Evolutionary conservation across 1,140 invertebrate genomes (phyloP).

Genomic region (Ladona fulva): DNA sequence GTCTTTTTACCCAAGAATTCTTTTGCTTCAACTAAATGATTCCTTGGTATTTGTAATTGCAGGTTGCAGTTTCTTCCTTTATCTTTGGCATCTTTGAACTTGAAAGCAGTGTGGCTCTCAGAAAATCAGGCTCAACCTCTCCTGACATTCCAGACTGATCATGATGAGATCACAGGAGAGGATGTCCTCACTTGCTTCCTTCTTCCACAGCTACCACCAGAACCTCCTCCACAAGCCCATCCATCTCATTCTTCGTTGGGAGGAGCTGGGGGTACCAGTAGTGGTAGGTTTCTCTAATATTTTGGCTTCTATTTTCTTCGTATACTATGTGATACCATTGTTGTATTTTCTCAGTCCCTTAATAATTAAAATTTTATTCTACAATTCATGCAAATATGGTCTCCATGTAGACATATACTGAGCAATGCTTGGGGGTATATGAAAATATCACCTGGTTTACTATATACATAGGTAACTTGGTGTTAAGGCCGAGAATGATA

Average conservation of each 20-base stretch:
- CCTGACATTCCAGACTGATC: constrained; percentile 94
- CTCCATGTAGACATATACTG: too few relatives aligned
- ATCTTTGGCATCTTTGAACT: constrained; percentile 87
- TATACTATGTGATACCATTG: too few relatives aligned
- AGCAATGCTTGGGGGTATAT: too few relatives aligned
- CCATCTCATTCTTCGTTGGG: background rate
- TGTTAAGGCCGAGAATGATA: too few relatives aligned
- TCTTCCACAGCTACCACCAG: constrained; percentile 70
- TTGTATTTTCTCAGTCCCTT: too few relatives aligned
- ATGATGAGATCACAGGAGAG: constrained; percentile 77
- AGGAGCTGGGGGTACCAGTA: background rate
- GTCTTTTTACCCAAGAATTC: too few relatives aligned
- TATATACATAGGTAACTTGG: too few relatives aligned
- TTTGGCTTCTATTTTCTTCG: background rate
- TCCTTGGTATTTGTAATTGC: constrained; percentile 25
- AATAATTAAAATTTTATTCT: too few relatives aligned
- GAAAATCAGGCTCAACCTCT: constrained; percentile 99
- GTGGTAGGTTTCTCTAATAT: background rate
- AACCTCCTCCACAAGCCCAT: background rate
- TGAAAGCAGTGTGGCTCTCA: constrained; percentile 98
- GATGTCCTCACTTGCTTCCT: constrained; percentile 97
- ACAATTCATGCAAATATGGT: too few relatives aligned
- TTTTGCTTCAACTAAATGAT: too few relatives aligned
- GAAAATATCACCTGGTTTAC: too few relatives aligned
- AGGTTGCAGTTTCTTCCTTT: constrained; percentile 92